phyloP scores from a whole-genome alignment of 2,888 invertebrate species.

The Tromatobia lineatoria region DNA sequence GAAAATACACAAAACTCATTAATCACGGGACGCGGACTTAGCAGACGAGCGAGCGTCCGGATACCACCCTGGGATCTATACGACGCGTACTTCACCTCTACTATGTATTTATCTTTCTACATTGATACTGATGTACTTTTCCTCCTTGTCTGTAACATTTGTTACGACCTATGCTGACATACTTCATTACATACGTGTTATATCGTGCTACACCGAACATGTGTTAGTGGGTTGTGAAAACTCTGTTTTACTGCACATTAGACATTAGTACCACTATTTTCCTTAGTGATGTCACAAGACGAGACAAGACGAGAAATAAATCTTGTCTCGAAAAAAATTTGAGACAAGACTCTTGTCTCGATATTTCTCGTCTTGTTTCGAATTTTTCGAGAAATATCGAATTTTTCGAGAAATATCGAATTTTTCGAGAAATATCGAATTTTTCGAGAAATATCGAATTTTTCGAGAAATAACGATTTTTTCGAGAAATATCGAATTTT shows the following conservation, averaged over 20 bases:
- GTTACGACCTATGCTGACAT: slow-evolving; percentile 6
- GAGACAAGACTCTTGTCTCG: too few species aligned
- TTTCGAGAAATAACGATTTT: too few species aligned
- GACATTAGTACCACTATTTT: too few species aligned
- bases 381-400: too few species aligned
- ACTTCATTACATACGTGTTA: neutral
- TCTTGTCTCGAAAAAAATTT: too few species aligned
- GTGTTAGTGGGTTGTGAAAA: neutral
- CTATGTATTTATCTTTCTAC: slow-evolving; percentile 10
- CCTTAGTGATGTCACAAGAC: too few species aligned
- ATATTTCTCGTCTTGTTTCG: too few species aligned
- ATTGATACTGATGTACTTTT: slow-evolving; percentile 18
- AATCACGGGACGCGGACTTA: slow-evolving; percentile 57
- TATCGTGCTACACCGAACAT: neutral
- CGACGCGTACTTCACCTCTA: slow-evolving; percentile 15
- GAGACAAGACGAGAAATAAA: too few species aligned
- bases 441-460: too few species aligned
- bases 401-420: too few species aligned
- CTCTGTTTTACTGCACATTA: neutral
- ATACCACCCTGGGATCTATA: slow-evolving; percentile 40
- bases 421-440: too few species aligned
- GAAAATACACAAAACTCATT: slow-evolving; percentile 67
- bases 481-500: too few species aligned
- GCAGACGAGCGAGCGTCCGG: slow-evolving; percentile 41
- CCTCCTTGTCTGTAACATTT: slow-evolving; percentile 32